These are phyloP conservation scores for Plebejus melissa DNA, from an alignment of 2,888 invertebrate species.

Conservation along the genomic window DNA sequence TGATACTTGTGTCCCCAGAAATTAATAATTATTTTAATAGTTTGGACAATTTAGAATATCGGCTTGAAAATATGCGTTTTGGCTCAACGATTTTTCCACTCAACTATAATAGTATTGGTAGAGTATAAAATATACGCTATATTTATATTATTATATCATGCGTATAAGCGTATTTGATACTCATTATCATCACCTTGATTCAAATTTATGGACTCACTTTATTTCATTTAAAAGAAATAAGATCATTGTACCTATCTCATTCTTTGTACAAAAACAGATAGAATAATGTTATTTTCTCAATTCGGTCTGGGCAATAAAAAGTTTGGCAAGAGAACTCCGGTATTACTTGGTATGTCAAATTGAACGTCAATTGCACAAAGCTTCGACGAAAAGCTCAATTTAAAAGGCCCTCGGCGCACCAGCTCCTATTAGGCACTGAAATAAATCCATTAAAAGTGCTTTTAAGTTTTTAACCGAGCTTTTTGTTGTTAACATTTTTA, in stretches of 20 bases:
- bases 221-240: no score
- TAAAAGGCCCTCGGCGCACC: conserved; percentile 24
- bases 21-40: background rate
- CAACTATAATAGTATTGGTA: no score
- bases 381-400: conserved; percentile 23
- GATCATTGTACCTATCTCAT: background rate
- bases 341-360: conserved; percentile 14
- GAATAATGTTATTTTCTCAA: background rate
- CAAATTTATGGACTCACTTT: no score
- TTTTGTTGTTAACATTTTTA: conserved; percentile 13
- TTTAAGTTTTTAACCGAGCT: conserved; percentile 12
- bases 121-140: no score
- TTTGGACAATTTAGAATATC: background rate
- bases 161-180: no score
- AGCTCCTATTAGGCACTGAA: conserved; percentile 20
- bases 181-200: no score
- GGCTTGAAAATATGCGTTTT: background rate
- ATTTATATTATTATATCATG: no score
- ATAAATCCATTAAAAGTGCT: conserved; percentile 25
- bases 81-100: no score
- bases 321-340: background rate
- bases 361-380: conserved; percentile 26
- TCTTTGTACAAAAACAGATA: background rate
- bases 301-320: background rate
- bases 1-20: background rate